These are phyloP conservation scores for Rhyacophila brunnea DNA, from an alignment of 1,140 invertebrate genomes.

Conservation along the genomic window DNA sequence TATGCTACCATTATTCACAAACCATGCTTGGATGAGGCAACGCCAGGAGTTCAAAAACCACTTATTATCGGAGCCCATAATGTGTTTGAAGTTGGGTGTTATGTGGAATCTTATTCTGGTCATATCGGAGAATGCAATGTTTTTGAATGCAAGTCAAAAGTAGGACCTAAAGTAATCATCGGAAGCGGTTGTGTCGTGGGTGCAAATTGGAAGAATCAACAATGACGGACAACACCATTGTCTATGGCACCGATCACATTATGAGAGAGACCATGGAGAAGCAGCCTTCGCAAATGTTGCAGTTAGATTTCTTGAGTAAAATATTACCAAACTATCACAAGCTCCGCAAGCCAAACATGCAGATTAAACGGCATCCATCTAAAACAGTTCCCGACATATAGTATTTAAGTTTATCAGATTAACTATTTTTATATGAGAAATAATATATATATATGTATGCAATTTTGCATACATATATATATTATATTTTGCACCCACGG, in stretches of 20 bases:
- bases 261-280: constrained; percentile 83
- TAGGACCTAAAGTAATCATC: constrained; percentile 80
- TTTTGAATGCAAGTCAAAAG: constrained; percentile 69
- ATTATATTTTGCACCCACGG: too few relatives aligned
- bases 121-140: constrained; percentile 93
- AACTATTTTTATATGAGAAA: too few relatives aligned
- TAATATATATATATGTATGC: too few relatives aligned
- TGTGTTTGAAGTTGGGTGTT: constrained; percentile 90
- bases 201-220: constrained; percentile 66
- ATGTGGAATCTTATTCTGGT: constrained; percentile 66
- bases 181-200: constrained; percentile 90
- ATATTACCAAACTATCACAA: constrained; percentile 94
- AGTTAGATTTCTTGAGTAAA: constrained; percentile 88
- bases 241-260: constrained; percentile 79
- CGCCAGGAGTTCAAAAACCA: constrained; percentile 46
- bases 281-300: constrained; percentile 85
- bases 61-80: constrained; percentile 92
- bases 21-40: constrained; percentile 15
- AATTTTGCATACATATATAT: too few relatives aligned
- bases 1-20: constrained; percentile 84
- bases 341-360: constrained; percentile 67
- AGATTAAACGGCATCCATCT: constrained; percentile 38
- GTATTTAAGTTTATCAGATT: too few relatives aligned
- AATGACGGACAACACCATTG: constrained; percentile 85
- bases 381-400: constrained; percentile 22